Evolutionary conservation across 2,113 vertebrate species (phyloP).

Genomic region (Salvelinus fontinalis): DNA sequence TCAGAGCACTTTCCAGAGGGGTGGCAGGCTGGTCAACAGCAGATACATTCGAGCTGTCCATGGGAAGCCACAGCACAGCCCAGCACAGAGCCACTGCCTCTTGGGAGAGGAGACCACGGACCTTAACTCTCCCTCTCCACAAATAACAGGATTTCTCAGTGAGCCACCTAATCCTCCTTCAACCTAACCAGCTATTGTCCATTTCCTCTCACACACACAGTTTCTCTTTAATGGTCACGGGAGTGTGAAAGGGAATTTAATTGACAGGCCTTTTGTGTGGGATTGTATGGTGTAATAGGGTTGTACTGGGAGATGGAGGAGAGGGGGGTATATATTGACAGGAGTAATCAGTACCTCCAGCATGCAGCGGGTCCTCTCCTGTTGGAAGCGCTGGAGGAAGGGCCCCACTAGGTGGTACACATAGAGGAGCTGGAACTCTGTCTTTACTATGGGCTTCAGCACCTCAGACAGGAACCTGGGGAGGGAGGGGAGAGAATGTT

Average conservation of each 20-base stretch:
- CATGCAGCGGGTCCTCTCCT: constrained; percentile 98
- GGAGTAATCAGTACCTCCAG: constrained; percentile 82
- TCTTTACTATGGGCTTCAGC: constrained; percentile 93
- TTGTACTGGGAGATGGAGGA: too few relatives aligned
- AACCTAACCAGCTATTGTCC: too few relatives aligned
- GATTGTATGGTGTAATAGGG: neutral
- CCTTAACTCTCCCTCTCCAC: too few relatives aligned
- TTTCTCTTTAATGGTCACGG: neutral
- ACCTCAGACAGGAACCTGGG: constrained; percentile 91
- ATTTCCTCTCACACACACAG: neutral
- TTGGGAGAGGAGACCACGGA: too few relatives aligned
- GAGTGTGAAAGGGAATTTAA: neutral
- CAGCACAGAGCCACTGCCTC: neutral
- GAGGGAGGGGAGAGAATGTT: neutral
- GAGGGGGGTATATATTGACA: too few relatives aligned
- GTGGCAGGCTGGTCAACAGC: too few relatives aligned
- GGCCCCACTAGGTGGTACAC: constrained; percentile 98
- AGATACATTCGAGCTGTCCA: too few relatives aligned
- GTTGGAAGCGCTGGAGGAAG: constrained; percentile 95
- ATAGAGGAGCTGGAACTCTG: constrained; percentile 95
- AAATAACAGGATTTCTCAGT: too few relatives aligned
- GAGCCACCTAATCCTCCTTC: too few relatives aligned
- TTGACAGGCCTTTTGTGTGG: neutral
- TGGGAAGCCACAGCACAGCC: neutral
- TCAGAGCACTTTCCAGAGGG: too few relatives aligned